Evolutionary conservation across 2,888 invertebrate genomes (phyloP), one percentile per base, ranked within the genome.

Genomic region (Melanotus villosus): DNA sequence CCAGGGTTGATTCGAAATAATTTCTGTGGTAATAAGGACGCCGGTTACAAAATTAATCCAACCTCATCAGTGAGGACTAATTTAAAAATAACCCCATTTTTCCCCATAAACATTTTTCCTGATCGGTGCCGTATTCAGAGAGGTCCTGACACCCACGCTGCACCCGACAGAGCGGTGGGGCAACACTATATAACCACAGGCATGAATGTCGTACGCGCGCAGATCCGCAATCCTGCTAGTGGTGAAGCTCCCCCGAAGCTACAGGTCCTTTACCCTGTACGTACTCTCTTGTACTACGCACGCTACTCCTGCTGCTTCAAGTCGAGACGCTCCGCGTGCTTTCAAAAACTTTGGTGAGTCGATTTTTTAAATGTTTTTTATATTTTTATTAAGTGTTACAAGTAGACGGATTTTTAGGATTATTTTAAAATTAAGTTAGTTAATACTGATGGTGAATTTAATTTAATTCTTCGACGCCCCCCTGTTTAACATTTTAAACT

Each of bases 111-210:
- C 32, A 59, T 19, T 56, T 54, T 56, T 41, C 54, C 19, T n/a
- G 38, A 30, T 62, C 54, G 60, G 67, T 36, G 41, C 14, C 32
- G 36, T 41, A 43, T 59, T 34, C 65, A 57, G 45, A 65, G 47
- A 47, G 52, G 34, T 57, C 19, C 38, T 34, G 16, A 73, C 73
- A 73, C 73, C 73, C 68, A 73, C 73, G 70, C 62, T 57, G 62
- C 62, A 62, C 47, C 62, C 63, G 70, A 36, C 64, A 60, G 54
- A 47, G 74, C 71, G 74, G 72, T 70, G 74, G 68, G 72, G 68
- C 66, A 66, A 68, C 65, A 41, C 67, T 74, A 74, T 74, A 74
- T 73, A 73, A 73, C 73, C 70, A 60, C 70, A 65, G 62, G 73
- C 68, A 72, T 70, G 69, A 71, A 70, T 65, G 71, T 59, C 45